Evolutionary conservation across 64 coral and sea anemone species (phyloP), one percentile per base, ranked within the genome.

Genomic region (Dendrophyllia cribrosa): DNA sequence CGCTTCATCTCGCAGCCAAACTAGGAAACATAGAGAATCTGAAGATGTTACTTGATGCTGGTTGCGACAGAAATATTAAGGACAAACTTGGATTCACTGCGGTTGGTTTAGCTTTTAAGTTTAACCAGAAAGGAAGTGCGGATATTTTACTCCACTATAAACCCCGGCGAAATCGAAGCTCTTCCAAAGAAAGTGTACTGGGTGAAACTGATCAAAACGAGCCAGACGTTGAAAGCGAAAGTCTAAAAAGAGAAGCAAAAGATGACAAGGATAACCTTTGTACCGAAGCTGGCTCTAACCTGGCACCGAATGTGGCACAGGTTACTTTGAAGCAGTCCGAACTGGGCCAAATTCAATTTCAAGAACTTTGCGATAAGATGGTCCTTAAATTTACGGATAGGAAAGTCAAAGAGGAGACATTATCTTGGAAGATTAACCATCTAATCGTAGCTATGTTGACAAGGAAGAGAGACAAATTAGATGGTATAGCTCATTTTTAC

Each of bases 31-130:
- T 75, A 21, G 43, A 86, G 3, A 86, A 92, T 51, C 66, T 92
- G 14, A 86, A 58, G 22, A 58, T 22, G 9, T 67, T 92, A 2
- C 58, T 92, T 9, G 90, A 92, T 20, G 43, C 59, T 50, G 90
- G 82, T 21, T 92, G 81, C 51, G 79, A 92, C 17, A 67, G 82
- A 64, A 74, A 76, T 48, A 67, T 92, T 43, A 85, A 92, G 48
- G 90, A 92, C 74, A 92, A 92, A 66, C 83, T 92, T 58, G 79
- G 90, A 9, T 76, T 55, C 21, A 92, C 82, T 25, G 81, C 90
- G 13, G 81, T 92, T 23, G 90, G 83, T 55, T 9, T 84, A 7
- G 90, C 90, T 59, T 86, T 60, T 25, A 70, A 78, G 16, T 71
- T 44, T 75, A 61, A 76, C 12, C 90, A 77, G 10, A 74, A 86